Conservation (phyloP, 2,888 invertebrate species). For the Heteropelma amictum region DNA sequence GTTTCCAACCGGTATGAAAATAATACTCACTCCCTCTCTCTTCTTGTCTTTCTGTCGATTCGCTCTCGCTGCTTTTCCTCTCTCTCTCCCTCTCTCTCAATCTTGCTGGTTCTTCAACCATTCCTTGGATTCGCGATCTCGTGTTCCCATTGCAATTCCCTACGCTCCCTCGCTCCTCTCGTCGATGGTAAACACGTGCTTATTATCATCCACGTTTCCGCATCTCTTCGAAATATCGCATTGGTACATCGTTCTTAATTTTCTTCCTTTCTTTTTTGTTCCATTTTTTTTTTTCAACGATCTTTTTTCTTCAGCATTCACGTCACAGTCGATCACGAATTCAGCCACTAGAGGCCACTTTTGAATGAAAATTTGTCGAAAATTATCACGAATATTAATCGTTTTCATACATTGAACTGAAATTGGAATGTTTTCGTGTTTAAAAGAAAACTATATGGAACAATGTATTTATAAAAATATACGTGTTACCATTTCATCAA, state of each 20-base stretch:
- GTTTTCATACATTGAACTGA: too few relatives aligned
- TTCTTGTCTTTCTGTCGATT: slow-evolving; percentile 36
- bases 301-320: not conserved
- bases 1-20: slow-evolving; percentile 71
- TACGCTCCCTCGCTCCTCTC: slow-evolving; percentile 14
- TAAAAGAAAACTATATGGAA: too few relatives aligned
- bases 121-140: slow-evolving; percentile 16
- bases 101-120: not conserved
- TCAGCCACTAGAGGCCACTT: too few relatives aligned
- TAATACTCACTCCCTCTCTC: slow-evolving; percentile 66
- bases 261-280: not conserved
- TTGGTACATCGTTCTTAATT: not conserved
- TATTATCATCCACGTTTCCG: slow-evolving; percentile 51
- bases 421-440: too few relatives aligned
- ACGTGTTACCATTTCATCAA: too few relatives aligned
- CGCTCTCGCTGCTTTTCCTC: slow-evolving; percentile 30
- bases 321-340: not conserved
- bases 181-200: slow-evolving; percentile 53
- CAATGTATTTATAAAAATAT: too few relatives aligned
- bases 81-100: slow-evolving; percentile 3
- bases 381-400: not conserved
- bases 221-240: slow-evolving; percentile 19
- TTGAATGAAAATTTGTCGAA: not conserved
- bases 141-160: slow-evolving; percentile 26
- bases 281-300: not conserved